Base-by-base conservation (phyloP, 1,140 invertebrate genomes). In the Sinella curviseta region DNA sequence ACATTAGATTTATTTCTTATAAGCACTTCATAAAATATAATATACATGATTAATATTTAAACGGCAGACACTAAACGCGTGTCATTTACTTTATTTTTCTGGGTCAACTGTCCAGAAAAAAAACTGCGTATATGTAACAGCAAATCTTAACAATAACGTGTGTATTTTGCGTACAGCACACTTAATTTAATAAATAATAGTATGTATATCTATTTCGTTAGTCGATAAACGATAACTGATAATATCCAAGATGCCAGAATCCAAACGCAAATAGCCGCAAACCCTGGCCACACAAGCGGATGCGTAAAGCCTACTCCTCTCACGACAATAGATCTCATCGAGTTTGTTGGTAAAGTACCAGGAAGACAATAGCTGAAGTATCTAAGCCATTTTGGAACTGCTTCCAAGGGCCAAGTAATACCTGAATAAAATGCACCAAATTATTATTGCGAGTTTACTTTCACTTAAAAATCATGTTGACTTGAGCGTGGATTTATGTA, bases 121-220 rank as follows among this genome's bases (percentile, higher is more conserved):
- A n/a, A n/a, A n/a, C n/a, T n/a, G n/a, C n/a, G n/a, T n/a, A n/a
- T n/a, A n/a, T n/a, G n/a, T n/a, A n/a, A n/a, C n/a, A n/a, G n/a
- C n/a, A n/a, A n/a, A n/a, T n/a, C n/a, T n/a, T n/a, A n/a, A n/a
- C n/a, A n/a, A n/a, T n/a, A n/a, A n/a, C n/a, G n/a, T n/a, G n/a
- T n/a, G n/a, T n/a, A n/a, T n/a, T n/a, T n/a, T n/a, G n/a, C n/a
- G n/a, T n/a, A n/a, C n/a, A n/a, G n/a, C n/a, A n/a, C n/a, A n/a
- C n/a, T n/a, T n/a, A n/a, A n/a, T n/a, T n/a, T n/a, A n/a, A n/a
- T n/a, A n/a, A n/a, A n/a, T n/a, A n/a, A n/a, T n/a, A n/a, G n/a
- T n/a, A n/a, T n/a, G n/a, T n/a, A n/a, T n/a, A 60, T 31, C n/a
- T 75, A 54, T 26, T 75, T 75, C 24, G 74, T 75, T 26, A 70